These are phyloP conservation scores for Tholera decimalis DNA, from an alignment of 2,888 invertebrate genomes.

Conservation along the genomic window DNA sequence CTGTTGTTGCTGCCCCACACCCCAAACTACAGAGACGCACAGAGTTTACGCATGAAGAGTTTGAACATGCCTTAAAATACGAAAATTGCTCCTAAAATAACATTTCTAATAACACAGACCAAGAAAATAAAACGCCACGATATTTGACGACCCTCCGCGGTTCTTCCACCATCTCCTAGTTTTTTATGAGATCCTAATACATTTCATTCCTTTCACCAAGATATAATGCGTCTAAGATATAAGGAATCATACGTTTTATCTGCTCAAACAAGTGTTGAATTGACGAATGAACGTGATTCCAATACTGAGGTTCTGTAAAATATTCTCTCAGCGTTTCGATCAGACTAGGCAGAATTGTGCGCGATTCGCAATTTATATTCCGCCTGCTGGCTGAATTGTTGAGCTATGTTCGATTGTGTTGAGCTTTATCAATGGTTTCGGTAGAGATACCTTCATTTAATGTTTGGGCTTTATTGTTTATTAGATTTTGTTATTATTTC, in stretches of 20 bases:
- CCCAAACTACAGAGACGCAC: no score
- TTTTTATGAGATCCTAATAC: conserved; percentile 21
- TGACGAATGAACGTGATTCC: conserved; percentile 62
- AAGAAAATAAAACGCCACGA: conserved; percentile 13
- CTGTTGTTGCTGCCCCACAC: no score
- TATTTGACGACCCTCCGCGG: not conserved
- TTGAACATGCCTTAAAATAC: no score
- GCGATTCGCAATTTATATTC: conserved; percentile 56
- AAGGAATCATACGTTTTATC: conserved; percentile 64
- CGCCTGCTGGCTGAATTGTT: conserved; percentile 53
- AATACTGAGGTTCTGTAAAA: conserved; percentile 44
- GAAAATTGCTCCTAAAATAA: no score
- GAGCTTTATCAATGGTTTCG: conserved; percentile 54
- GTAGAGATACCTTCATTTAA: conserved; percentile 34
- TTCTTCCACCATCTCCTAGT: not conserved
- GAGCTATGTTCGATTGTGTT: conserved; percentile 58
- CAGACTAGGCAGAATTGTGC: conserved; percentile 60
- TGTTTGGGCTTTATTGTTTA: conserved; percentile 3
- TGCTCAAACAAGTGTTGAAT: conserved; percentile 68
- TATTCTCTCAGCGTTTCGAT: conserved; percentile 59
- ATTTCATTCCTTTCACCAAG: conserved; percentile 37
- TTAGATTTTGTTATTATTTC: not conserved
- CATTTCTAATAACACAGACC: not conserved
- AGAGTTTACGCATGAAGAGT: no score
- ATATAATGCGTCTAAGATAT: conserved; percentile 52